These are phyloP conservation scores for Galbula dea DNA, from an alignment of 2,113 vertebrate genomes.

Conservation along the genomic window DNA sequence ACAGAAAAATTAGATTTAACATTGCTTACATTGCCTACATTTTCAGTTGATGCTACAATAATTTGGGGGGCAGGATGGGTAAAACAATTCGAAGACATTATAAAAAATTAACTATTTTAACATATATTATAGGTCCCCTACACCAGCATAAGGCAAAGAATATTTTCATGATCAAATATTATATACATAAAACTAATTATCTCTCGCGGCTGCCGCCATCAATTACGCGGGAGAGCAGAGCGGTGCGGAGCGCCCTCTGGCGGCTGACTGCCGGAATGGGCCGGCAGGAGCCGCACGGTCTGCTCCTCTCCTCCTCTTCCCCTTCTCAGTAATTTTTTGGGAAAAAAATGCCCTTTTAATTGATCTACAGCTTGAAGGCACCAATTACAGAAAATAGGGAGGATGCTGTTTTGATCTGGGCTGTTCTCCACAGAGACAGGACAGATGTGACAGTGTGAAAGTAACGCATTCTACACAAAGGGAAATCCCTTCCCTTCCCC, in stretches of 20 bases:
- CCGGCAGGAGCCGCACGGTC: neutral
- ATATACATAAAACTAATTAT: slow-evolving; percentile 93
- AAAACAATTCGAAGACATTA: slow-evolving; percentile 80
- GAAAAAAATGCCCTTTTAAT: neutral
- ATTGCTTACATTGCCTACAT: slow-evolving; percentile 98
- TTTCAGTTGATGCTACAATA: slow-evolving; percentile 95
- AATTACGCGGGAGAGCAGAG: slow-evolving; percentile 65
- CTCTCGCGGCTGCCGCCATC: slow-evolving; percentile 76
- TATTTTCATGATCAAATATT: slow-evolving; percentile 91
- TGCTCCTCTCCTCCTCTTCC: neutral
- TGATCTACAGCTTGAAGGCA: neutral
- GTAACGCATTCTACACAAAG: neutral
- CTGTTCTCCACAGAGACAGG: neutral
- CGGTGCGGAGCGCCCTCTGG: slow-evolving; percentile 64
- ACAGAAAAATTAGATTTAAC: slow-evolving; percentile 99
- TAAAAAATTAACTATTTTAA: slow-evolving; percentile 88
- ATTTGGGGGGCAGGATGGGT: slow-evolving; percentile 76
- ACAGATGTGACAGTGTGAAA: neutral
- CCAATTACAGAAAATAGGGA: neutral
- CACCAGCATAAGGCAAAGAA: slow-evolving; percentile 80
- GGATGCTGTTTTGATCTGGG: neutral
- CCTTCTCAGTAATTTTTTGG: rapidly evolving
- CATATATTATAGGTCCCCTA: slow-evolving; percentile 79
- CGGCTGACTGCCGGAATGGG: neutral
- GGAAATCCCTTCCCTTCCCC: too few species aligned